A percentile compares a stretch with the other conserved stretches of the same genome.
phyloP scores from a whole-genome alignment of 2,797 vertebrate genomes.

The Pseudochirops cupreus region DNA sequence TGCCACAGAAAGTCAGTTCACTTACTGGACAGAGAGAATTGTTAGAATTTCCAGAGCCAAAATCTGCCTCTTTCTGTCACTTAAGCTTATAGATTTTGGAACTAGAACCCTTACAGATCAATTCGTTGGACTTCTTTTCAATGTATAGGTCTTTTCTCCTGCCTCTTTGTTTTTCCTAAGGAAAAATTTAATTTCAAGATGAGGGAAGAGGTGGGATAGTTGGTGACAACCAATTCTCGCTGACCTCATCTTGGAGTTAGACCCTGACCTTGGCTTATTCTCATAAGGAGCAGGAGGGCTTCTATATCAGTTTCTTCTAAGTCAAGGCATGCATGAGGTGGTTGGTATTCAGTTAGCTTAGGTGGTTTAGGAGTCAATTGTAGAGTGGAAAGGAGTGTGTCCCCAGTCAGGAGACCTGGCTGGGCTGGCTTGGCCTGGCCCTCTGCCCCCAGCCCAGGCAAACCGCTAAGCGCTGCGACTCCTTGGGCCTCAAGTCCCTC shows the following conservation, averaged over 20 bases:
- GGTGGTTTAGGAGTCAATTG: background rate
- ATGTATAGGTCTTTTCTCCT: background rate
- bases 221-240: background rate
- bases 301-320: background rate
- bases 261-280: background rate
- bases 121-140: background rate
- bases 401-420: conserved; percentile 14
- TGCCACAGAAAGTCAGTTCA: background rate
- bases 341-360: background rate
- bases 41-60: background rate
- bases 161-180: background rate
- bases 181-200: background rate
- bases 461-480: background rate
- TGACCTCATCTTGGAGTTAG: background rate
- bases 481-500: background rate
- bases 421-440: background rate
- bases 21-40: background rate
- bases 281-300: background rate
- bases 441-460: background rate
- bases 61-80: background rate
- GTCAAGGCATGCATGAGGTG: background rate
- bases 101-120: background rate
- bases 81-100: background rate
- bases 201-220: background rate
- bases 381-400: conserved; percentile 10